Conservation (phyloP, 2,797 vertebrate genomes). For the Vultur gryphus region DNA sequence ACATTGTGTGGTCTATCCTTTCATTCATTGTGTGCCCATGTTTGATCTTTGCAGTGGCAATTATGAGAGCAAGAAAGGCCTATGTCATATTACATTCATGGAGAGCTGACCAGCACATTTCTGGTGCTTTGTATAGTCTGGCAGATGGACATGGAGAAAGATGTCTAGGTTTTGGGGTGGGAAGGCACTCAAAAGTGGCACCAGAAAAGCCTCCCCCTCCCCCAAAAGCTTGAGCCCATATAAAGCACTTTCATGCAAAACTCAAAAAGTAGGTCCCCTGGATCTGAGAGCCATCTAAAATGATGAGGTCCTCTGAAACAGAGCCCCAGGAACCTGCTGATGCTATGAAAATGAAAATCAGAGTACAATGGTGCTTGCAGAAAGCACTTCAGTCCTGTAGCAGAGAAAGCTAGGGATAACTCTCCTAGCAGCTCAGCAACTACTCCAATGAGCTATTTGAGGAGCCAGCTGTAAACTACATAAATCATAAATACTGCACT, state of each 20-base stretch:
- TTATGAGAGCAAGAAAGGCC: not conserved
- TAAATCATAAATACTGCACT: not conserved
- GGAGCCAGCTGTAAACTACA: not conserved
- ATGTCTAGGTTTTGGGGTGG: not conserved
- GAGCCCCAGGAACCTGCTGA: not conserved
- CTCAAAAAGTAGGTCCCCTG: not conserved
- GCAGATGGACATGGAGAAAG: not conserved
- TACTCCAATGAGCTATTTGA: not conserved
- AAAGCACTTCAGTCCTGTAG: not conserved
- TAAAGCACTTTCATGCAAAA: not conserved
- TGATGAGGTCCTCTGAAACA: not conserved
- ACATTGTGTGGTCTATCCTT: not conserved
- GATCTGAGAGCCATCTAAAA: not conserved
- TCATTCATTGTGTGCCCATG: rapidly evolving
- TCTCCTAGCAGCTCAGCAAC: not conserved
- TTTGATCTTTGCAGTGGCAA: not conserved
- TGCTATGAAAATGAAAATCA: not conserved
- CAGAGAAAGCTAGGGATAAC: not conserved
- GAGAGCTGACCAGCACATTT: not conserved
- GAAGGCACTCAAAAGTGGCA: not conserved
- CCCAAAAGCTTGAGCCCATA: rapidly evolving
- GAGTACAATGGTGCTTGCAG: not conserved
- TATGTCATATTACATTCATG: rapidly evolving
- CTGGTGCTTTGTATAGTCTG: not conserved
- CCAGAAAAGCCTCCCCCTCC: not conserved